Conservation (phyloP, 1,140 invertebrate genomes). For the Neodiprion pinetum region DNA sequence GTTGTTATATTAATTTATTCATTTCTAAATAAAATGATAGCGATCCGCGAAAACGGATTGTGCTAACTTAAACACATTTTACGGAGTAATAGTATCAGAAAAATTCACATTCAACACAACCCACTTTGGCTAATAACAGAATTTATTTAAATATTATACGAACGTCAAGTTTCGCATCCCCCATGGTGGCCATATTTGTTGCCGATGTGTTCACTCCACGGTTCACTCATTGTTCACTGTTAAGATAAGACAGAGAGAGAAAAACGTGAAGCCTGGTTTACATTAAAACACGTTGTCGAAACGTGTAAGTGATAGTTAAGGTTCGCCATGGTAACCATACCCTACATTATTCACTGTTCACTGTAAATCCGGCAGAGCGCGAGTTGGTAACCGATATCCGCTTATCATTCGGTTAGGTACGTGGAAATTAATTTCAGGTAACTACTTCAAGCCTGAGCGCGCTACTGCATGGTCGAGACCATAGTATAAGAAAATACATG, state of each 20-base stretch:
- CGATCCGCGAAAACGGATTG: background rate
- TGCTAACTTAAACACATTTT: background rate
- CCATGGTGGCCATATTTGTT: conserved; percentile 39
- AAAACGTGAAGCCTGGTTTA: background rate
- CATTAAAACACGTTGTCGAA: no score
- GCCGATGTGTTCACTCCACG: conserved; percentile 11
- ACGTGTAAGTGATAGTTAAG: no score
- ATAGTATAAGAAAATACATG: no score
- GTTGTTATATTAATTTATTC: conserved; percentile 10
- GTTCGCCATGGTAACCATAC: no score
- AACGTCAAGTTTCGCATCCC: conserved; percentile 52
- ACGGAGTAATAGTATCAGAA: conserved; percentile 19
- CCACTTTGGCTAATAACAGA: background rate
- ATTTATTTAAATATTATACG: conserved; percentile 31
- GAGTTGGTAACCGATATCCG: no score
- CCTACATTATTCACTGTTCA: no score
- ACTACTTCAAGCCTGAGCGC: no score
- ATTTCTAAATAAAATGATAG: background rate
- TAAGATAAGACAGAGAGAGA: background rate
- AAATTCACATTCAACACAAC: background rate
- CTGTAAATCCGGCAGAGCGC: no score
- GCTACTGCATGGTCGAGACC: no score
- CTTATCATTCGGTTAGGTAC: no score
- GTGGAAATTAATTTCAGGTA: no score
- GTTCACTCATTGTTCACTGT: no score